A percentile compares a stretch with the other conserved stretches of the same genome.
phyloP scores from a whole-genome alignment of 2,888 invertebrate genomes.

The Heliconius sara region DNA sequence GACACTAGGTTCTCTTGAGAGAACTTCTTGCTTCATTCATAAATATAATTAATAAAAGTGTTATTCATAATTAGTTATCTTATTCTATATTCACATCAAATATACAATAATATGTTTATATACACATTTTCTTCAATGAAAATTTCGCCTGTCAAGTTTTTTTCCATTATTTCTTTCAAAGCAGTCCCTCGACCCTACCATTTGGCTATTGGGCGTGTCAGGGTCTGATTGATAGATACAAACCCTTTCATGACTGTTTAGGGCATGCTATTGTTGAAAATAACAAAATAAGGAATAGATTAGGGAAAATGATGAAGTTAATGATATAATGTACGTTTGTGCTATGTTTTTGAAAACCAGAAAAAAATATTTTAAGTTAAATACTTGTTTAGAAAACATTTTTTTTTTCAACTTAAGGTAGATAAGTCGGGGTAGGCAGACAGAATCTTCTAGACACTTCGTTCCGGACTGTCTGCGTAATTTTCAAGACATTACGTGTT shows the following conservation, averaged over 20 bases:
- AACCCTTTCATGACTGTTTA: slow-evolving; percentile 56
- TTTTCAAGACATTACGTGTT: background rate
- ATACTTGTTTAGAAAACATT: too few relatives aligned
- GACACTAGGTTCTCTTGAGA: too few relatives aligned
- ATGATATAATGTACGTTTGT: slow-evolving; percentile 12
- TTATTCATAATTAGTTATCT: too few relatives aligned
- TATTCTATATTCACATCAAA: background rate
- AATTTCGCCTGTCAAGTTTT: slow-evolving; percentile 44
- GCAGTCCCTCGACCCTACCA: slow-evolving; percentile 59
- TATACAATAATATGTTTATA: background rate
- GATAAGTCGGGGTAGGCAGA: background rate
- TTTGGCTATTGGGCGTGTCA: slow-evolving; percentile 59
- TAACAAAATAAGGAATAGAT: slow-evolving; percentile 43
- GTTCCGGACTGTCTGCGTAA: too few relatives aligned
- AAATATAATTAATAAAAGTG: too few relatives aligned
- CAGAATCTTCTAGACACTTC: too few relatives aligned
- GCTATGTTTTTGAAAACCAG: background rate
- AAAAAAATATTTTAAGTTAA: too few relatives aligned
- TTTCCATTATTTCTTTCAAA: slow-evolving; percentile 59
- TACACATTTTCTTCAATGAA: background rate
- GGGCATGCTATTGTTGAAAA: slow-evolving; percentile 49
- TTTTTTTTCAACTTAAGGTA: too few relatives aligned
- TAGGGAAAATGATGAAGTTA: slow-evolving; percentile 32
- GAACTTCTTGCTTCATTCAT: too few relatives aligned
- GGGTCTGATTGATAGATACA: slow-evolving; percentile 65